Evolutionary conservation across 2,888 invertebrate species (phyloP), one percentile per base, ranked within the genome.

Genomic region (Acronicta psi): DNA sequence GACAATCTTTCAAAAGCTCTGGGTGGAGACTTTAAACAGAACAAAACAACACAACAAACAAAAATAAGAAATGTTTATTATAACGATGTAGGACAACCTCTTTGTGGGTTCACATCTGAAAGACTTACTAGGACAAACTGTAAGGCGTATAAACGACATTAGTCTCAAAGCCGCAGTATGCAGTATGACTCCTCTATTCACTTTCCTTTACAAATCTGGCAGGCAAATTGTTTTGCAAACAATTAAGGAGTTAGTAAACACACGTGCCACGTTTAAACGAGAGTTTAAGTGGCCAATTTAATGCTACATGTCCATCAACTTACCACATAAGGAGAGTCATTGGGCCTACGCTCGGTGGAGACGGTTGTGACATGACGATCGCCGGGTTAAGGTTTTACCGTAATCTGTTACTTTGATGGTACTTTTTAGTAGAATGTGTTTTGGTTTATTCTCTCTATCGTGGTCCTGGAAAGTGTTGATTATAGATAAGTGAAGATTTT

Each of bases 311-410:
- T 84, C 87, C 89, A 87, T 89, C 88, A 80, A 75, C 62, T 67
- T 51, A 64, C 86, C 86, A 52, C 78, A 82, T 89, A 89, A 80
- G 90, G 92, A 46, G 51, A 82, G 80, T 79, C 87, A 83, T 87
- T 87, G 86, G 70, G 89, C 92, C 93, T 86, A 92, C 92, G 89
- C 90, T 66, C 79, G 69, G 69, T 17, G 11, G 20, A 31, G 34
- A 34, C 34, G 25, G 42, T 71, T 79, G 77, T 68, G 75, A 62
- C 79, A 76, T 62, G 52, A n/a, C n/a, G 29, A 29, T 29, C 34
- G 17, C 23, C 38, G 13, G 20, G 11, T 13, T 5, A 41, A 41
- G n/a, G 41, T 41, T 60, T 59, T 64, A 63, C 63, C 45, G 47
- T 59, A 59, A 41, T 45, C 17, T 36, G 34, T 29, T 52, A 25